Base-by-base conservation (phyloP, 35 echinoderm and acorn worm genomes). In the Heliocidaris erythrogramma region DNA sequence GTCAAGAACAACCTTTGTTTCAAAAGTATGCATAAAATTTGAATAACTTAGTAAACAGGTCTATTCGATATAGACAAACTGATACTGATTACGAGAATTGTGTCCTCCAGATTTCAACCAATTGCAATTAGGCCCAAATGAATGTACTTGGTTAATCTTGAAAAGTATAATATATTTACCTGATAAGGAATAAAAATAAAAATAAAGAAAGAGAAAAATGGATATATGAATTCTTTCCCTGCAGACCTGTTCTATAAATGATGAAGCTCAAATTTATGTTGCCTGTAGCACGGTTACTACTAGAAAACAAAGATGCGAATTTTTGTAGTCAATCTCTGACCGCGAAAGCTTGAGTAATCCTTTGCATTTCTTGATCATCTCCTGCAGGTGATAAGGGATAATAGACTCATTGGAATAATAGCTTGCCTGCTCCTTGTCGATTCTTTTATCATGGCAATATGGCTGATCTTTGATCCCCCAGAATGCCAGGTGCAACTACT, bases 321-420 rank as follows among this genome's bases (percentile, higher is more conserved):
- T 17, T 86, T 17, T 89, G 12, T 17, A 89, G 18, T 47, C 16
- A 89, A 89, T 32, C 6, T 27, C 27, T 78, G 65, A 78, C 65
- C 65, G 18, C n/a, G 18, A 27, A 78, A 78, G 27, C 24, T 71
- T n/a, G 87, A 89, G 47, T n/a, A 89, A 32, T 17, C 65, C 30
- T 84, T n/a, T 94, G 42, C 49, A 13, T 60, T 60, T 90, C 31
- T 96, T 87, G 27, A 88, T 85, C 85, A 69, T 13, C 21, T n/a
- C 85, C 31, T 65, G 24, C 94, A 98, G 97, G 97, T 98, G 35
- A 98, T 98, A 48, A 95, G 96, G 52, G 97, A 98, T 53, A 96
- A 95, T 85, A 90, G 94, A 6, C 84, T 98, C 17, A 95, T 98
- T 18, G 78, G 78, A 42, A 96, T 97, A 71, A 94, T 98, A 24